phyloP scores from a whole-genome alignment of 92 coral and sea anemone species.

The Porites evermanni region DNA sequence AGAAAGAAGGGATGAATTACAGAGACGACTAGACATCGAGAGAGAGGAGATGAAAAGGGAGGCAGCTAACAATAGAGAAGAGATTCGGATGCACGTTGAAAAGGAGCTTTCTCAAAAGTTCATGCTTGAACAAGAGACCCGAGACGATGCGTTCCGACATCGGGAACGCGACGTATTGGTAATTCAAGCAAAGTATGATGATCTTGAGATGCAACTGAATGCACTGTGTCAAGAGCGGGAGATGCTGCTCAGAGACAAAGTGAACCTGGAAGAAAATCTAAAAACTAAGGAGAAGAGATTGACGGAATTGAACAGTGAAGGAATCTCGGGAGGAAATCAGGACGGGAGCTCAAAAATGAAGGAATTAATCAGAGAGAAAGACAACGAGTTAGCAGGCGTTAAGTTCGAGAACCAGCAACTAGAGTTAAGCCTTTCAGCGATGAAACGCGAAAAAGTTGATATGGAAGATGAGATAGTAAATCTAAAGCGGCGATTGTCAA shows the following conservation, averaged over 20 bases:
- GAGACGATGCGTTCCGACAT: conserved; percentile 63
- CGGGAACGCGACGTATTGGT: conserved; percentile 68
- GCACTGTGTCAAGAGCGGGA: conserved; percentile 71
- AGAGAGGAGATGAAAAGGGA: conserved; percentile 74
- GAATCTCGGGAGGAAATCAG: conserved; percentile 11
- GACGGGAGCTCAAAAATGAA: conserved; percentile 64
- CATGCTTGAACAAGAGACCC: conserved; percentile 56
- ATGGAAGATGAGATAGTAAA: conserved; percentile 82
- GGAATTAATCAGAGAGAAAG: conserved; percentile 75
- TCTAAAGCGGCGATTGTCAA: conserved; percentile 56
- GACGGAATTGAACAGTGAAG: conserved; percentile 45
- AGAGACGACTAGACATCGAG: conserved; percentile 77
- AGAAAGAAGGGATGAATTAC: conserved; percentile 82
- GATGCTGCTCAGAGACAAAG: conserved; percentile 72
- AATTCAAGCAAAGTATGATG: conserved; percentile 70
- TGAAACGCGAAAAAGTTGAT: conserved; percentile 85
- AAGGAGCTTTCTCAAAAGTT: conserved; percentile 78
- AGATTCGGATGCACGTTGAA: conserved; percentile 77
- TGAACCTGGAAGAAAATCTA: conserved; percentile 71
- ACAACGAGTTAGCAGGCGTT: conserved; percentile 69
- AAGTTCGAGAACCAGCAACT: conserved; percentile 77
- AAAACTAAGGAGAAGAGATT: conserved; percentile 57
- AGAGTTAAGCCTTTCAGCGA: conserved; percentile 69
- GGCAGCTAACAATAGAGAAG: conserved; percentile 66
- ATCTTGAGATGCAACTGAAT: conserved; percentile 55